Percentiles rank a stretch among this genome's conserved stretches.
These are phyloP conservation scores for Diachasmimorpha longicaudata DNA, from an alignment of 1,140 invertebrate species.

Conservation along the genomic window DNA sequence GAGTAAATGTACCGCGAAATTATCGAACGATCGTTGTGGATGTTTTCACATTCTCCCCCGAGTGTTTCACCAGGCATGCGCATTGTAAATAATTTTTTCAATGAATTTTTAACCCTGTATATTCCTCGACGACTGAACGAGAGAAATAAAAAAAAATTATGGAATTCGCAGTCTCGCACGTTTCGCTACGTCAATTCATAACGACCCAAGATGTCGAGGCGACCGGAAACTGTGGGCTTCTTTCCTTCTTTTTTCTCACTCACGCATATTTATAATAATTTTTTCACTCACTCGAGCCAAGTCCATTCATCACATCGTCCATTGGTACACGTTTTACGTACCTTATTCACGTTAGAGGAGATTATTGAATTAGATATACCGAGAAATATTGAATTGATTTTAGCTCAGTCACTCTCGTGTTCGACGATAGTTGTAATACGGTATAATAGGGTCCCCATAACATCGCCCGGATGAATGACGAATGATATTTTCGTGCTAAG, in stretches of 20 bases:
- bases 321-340: conserved; percentile 36
- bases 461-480: conserved; percentile 7
- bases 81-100: conserved; percentile 20
- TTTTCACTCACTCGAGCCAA: conserved; percentile 19
- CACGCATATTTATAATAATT: conserved; percentile 20
- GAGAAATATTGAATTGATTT: conserved; percentile 57
- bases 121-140: neutral
- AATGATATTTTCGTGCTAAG: conserved; percentile 18
- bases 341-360: conserved; percentile 40
- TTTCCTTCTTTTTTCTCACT: conserved; percentile 20
- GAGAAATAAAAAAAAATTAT: neutral
- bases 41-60: conserved; percentile 24
- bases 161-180: neutral
- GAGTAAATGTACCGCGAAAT: conserved; percentile 56
- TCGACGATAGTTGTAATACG: conserved; percentile 17
- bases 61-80: neutral
- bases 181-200: conserved; percentile 7
- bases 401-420: conserved; percentile 49
- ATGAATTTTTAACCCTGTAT: neutral
- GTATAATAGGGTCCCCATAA: neutral
- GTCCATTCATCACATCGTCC: conserved; percentile 50
- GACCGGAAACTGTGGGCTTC: conserved; percentile 35
- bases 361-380: conserved; percentile 58
- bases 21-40: conserved; percentile 36
- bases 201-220: conserved; percentile 5